Evolutionary conservation across 2,797 vertebrate genomes (phyloP), one percentile per base, ranked within the genome.

Genomic region (Sebastes steindachneri): DNA sequence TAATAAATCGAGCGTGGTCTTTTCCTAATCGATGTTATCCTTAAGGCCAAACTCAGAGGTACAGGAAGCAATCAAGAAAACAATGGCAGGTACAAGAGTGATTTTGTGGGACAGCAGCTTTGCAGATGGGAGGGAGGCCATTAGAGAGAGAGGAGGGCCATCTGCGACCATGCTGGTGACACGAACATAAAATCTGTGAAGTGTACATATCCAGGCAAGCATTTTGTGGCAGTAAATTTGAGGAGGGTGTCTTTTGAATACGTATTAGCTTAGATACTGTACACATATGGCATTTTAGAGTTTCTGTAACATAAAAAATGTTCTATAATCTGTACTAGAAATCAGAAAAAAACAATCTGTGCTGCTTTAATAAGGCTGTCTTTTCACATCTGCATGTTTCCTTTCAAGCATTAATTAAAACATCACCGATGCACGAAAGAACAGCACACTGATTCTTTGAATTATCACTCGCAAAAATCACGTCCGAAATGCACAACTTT

Each of bases 11-110:
- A 92, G 80, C 77, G 68, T 72, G 82, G 80, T 65, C 88, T 90
- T 90, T 91, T 88, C 79, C 85, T 90, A 92, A 95, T 96, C 90
- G 76, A 95, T 94, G 89, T 83, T 85, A 83, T 90, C 83, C 93
- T 93, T 79, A 79, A 93, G 91, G 92, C 83, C 83, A 93, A 89
- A 94, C 82, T 88, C 84, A 75, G 81, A 86, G 85, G 86, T 90
- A 93, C 88, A 92, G 83, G 90, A 92, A 88, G 83, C 88, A 90
- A 92, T 92, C 86, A 88, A 86, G 85, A 73, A 86, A 91, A 90
- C 89, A 89, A 83, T 81, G 84, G 88, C 87, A 85, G 75, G 81
- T 90, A 86, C 85, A 89, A 79, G 68, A 88, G 72, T 74, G 79
- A 88, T 88, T 74, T 84, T 80, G 82, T 79, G 69, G 75, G 80